These are phyloP conservation scores for Anoplolepis gracilipes DNA, from an alignment of 1,140 invertebrate genomes.

Conservation along the genomic window DNA sequence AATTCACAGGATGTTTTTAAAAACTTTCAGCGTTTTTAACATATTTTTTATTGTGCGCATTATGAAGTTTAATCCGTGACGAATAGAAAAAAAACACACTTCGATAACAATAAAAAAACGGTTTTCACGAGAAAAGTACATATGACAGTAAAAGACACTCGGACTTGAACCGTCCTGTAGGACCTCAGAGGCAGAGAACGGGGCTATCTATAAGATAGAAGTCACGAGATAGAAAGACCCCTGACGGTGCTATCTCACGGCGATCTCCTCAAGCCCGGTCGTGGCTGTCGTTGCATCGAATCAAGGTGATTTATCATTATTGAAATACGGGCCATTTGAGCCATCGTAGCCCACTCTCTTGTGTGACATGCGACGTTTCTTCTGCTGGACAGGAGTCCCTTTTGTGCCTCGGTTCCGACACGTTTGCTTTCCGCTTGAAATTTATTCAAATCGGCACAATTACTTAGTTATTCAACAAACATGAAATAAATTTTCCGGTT, in stretches of 20 bases:
- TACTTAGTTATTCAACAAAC: not conserved
- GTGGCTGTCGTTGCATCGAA: slow-evolving; percentile 79
- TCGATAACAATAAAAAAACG: slow-evolving; percentile 7
- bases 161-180: slow-evolving; percentile 18
- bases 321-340: slow-evolving; percentile 80
- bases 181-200: slow-evolving; percentile 54
- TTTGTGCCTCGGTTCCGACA: slow-evolving; percentile 45
- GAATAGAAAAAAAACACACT: not conserved
- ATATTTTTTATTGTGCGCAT: not conserved
- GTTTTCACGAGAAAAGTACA: not conserved
- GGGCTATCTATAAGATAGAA: slow-evolving; percentile 73
- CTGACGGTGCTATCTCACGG: slow-evolving; percentile 79
- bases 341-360: slow-evolving; percentile 69
- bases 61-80: not conserved
- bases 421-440: slow-evolving; percentile 26
- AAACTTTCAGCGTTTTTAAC: not conserved
- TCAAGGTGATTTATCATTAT: slow-evolving; percentile 82
- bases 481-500: not conserved
- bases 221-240: slow-evolving; percentile 75
- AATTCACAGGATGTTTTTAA: not conserved
- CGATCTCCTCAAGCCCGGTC: slow-evolving; percentile 76
- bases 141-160: not conserved
- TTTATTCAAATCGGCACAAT: slow-evolving; percentile 9
- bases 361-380: slow-evolving; percentile 60
- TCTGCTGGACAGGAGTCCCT: slow-evolving; percentile 24